A percentile compares a stretch with the other conserved stretches of the same genome.
phyloP scores from a whole-genome alignment of 2,113 vertebrate genomes.

The Chaetodon auriga region DNA sequence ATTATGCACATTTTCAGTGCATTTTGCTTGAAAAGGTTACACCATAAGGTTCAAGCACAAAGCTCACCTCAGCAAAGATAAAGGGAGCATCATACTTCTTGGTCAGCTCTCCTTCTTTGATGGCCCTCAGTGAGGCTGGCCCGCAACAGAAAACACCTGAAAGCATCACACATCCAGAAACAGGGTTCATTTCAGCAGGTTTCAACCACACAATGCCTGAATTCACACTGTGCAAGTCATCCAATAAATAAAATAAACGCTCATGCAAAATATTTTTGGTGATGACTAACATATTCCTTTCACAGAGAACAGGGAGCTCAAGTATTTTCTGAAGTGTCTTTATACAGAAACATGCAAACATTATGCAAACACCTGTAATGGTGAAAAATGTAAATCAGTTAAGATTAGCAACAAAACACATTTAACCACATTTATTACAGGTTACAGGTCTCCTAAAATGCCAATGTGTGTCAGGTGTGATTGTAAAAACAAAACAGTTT shows the following conservation, averaged over 20 bases:
- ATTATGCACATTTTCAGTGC: not conserved
- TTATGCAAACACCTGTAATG: not conserved
- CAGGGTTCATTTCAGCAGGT: not conserved
- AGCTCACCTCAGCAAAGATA: slow-evolving; percentile 91
- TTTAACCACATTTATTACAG: not conserved
- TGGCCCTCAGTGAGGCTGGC: slow-evolving; percentile 87
- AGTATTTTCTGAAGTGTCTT: no score
- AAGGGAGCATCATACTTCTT: slow-evolving; percentile 89
- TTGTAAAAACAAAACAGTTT: not conserved
- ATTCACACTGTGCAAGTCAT: not conserved
- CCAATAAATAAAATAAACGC: not conserved
- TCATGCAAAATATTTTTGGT: not conserved
- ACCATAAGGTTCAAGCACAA: not conserved
- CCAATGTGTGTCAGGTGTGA: not conserved
- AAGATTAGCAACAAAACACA: no score
- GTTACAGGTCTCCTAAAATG: not conserved
- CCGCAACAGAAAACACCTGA: slow-evolving; percentile 92
- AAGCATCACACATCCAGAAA: slow-evolving; percentile 5
- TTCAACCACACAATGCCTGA: not conserved
- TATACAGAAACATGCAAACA: no score
- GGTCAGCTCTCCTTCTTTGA: slow-evolving; percentile 89
- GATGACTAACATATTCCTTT: not conserved
- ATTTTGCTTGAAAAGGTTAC: not conserved
- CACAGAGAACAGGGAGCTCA: not conserved
- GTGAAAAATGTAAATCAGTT: no score